Conservation (phyloP, 2,113 vertebrate genomes). For the Hippotragus niger region DNA sequence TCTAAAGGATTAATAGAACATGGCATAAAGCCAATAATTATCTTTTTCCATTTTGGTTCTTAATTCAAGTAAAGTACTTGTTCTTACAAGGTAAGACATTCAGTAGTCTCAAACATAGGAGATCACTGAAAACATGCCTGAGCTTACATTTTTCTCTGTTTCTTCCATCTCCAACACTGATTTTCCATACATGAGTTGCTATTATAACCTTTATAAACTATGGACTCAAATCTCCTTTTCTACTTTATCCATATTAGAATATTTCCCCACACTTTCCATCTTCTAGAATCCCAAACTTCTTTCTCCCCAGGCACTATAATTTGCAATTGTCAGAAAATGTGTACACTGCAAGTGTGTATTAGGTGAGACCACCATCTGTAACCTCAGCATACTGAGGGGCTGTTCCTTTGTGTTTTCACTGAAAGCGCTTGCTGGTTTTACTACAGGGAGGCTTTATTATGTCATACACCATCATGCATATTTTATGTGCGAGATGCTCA, state of each 20-base stretch:
- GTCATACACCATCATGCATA: constrained; percentile 41
- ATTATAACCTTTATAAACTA: constrained; percentile 34
- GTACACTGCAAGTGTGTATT: background rate
- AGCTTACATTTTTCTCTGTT: constrained; percentile 12
- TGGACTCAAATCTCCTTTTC: background rate
- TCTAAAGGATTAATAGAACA: constrained; percentile 10
- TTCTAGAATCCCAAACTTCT: background rate
- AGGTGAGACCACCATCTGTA: background rate
- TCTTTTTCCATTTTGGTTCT: background rate
- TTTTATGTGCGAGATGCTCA: background rate
- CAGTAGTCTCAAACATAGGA: background rate
- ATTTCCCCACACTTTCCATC: background rate
- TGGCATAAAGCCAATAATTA: background rate
- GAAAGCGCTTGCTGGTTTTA: constrained; percentile 20
- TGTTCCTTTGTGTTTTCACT: constrained; percentile 36
- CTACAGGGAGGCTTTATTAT: constrained; percentile 44
- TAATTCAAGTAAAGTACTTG: background rate
- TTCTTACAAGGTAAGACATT: background rate
- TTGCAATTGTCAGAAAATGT: constrained; percentile 40
- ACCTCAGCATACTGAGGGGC: background rate
- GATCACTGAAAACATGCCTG: background rate
- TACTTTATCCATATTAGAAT: constrained; percentile 16
- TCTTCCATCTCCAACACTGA: background rate
- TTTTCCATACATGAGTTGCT: constrained; percentile 1
- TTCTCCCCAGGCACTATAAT: constrained; percentile 21